Percentiles rank a stretch among this genome's conserved stretches.
phyloP scores from a whole-genome alignment of 2,888 invertebrate genomes.

The Ypsolopha scabrella region DNA sequence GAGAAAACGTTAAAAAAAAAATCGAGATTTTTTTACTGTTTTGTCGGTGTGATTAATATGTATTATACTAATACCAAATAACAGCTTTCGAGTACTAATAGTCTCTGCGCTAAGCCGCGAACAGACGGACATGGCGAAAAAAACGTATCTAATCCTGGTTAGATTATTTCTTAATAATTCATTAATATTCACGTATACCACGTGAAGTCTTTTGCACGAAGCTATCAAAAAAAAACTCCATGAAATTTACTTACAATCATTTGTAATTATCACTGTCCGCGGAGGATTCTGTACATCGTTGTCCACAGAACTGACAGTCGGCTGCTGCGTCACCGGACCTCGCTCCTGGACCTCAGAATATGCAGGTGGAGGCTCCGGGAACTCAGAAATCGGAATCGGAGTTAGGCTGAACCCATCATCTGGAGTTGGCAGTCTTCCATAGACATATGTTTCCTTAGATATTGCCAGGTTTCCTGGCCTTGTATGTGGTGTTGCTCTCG shows the following conservation, averaged over 20 bases:
- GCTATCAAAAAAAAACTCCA: neutral
- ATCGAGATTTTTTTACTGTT: too few relatives aligned
- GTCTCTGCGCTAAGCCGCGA: too few relatives aligned
- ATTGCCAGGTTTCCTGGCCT: neutral
- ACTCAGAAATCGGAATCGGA: constrained; percentile 30
- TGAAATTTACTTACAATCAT: constrained; percentile 11
- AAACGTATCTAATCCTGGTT: too few relatives aligned
- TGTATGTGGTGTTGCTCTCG: neutral
- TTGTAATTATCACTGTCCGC: too few relatives aligned
- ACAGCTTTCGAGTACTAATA: too few relatives aligned
- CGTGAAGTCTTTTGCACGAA: too few relatives aligned
- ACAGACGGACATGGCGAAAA: too few relatives aligned
- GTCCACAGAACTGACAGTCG: neutral
- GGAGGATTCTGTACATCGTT: constrained; percentile 1
- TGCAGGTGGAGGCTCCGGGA: constrained; percentile 45
- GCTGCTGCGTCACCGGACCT: neutral
- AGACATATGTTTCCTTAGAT: neutral
- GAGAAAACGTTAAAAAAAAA: too few relatives aligned
- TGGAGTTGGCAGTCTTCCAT: constrained; percentile 3
- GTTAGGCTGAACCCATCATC: constrained; percentile 26
- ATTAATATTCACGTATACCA: too few relatives aligned
- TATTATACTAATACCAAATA: too few relatives aligned
- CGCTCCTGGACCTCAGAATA: constrained; percentile 25
- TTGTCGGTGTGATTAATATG: too few relatives aligned
- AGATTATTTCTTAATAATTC: too few relatives aligned